Base-by-base conservation (phyloP, 2,888 invertebrate species). In the Portevinia maculata region DNA sequence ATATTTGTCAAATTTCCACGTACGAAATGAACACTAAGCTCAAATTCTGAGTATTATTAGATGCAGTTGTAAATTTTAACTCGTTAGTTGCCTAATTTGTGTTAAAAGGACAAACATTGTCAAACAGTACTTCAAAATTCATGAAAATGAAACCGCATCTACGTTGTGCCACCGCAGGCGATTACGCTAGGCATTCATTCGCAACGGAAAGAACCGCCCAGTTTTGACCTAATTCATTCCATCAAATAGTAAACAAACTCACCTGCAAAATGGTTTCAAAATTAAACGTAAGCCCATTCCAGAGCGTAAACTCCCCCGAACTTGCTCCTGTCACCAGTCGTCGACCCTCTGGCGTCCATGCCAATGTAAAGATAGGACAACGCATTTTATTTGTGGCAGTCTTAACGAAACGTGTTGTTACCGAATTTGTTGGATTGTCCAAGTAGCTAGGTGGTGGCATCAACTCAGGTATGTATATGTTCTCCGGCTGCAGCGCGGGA, bases 201-300 rank as follows among this genome's bases (percentile, higher is more conserved):
- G n/a, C 19, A 17, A 19, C 4, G 0, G 7, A 44, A 8, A 19
- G 3, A 11, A 39, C 1, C 13, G 39, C 0, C 15, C n/a, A n/a
- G n/a, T n/a, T n/a, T n/a, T n/a, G n/a, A n/a, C n/a, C n/a, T n/a
- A 8, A 1, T 34, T 1, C 7, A 8, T 11, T 39, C 1, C 5
- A 44, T 9, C 3, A 11, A 19, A 24, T 7, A 39, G 39, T 5
- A 8, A 11, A 9, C 5, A 15, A 21, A 88, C 89, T 88, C 90
- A 97, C 97, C 94, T 99, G 99, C 55, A 99, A 92, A 90, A 99
- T 99, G n/a, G 99, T 99, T 92, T 99, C 99, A 92, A 99, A 99
- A 92, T 99, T 99, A 91, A 99, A 99, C n/a, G 99, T 99, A 28
- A 99, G 93, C 30, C 99, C 99, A 92, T 99, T 99, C 99, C 99